Percentiles rank a stretch among this genome's conserved stretches.
Evolutionary conservation across 2,113 vertebrate genomes (phyloP).

Genomic region (Peromyscus californicus): DNA sequence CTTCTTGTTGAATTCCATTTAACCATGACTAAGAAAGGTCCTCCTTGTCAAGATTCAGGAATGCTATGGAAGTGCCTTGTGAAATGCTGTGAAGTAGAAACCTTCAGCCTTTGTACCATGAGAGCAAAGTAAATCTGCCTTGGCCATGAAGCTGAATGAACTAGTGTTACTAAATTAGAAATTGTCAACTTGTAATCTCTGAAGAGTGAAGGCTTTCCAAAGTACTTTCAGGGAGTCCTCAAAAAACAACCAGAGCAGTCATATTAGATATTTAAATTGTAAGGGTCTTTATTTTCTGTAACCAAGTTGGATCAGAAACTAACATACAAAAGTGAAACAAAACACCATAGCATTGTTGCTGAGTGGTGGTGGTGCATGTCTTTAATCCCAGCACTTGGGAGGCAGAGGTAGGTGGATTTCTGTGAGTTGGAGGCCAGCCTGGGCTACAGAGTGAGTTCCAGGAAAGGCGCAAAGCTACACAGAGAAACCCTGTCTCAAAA

Average conservation of each 20-base stretch:
- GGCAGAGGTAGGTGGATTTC: too few species aligned
- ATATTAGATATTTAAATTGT: neutral
- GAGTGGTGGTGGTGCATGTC: too few species aligned
- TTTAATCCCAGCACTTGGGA: too few species aligned
- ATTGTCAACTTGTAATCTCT: neutral
- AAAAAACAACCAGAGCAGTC: neutral
- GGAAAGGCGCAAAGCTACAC: too few species aligned
- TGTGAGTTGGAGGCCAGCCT: too few species aligned
- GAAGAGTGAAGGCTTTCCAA: neutral
- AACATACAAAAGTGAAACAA: neutral
- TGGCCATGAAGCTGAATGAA: neutral
- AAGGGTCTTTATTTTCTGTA: neutral
- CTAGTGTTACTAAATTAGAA: conserved; percentile 29
- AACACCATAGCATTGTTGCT: neutral
- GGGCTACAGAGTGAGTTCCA: too few species aligned
- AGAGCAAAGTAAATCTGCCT: conserved; percentile 57
- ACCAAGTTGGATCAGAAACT: neutral
- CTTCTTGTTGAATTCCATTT: conserved; percentile 46
- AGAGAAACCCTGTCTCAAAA: too few species aligned
- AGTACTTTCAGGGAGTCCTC: neutral
- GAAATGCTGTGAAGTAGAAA: neutral
- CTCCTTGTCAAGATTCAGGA: neutral
- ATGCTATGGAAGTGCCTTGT: neutral
- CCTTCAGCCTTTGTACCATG: neutral
- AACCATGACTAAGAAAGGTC: conserved; percentile 11